A percentile compares a stretch with the other conserved stretches of the same genome.
These are phyloP conservation scores for Bovichtus diacanthus DNA, from an alignment of 2,797 vertebrate species.

Conservation along the genomic window DNA sequence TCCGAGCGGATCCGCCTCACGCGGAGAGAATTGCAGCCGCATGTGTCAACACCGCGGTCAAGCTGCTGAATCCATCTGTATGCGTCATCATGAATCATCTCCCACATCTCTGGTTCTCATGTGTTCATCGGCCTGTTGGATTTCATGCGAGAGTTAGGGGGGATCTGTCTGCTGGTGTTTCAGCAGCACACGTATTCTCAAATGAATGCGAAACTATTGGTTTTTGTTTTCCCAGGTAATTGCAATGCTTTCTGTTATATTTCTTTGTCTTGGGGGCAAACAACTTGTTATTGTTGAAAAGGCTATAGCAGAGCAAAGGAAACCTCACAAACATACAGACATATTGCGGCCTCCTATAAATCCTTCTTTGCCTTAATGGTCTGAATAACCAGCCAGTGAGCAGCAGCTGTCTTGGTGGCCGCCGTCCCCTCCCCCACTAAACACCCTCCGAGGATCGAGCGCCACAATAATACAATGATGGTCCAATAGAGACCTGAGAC, in stretches of 20 bases:
- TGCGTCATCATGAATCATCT: constrained; percentile 48
- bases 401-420: constrained; percentile 56
- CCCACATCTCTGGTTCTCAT: constrained; percentile 15
- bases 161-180: background rate
- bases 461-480: constrained; percentile 27
- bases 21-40: constrained; percentile 1
- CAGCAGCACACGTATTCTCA: constrained; percentile 6
- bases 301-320: constrained; percentile 6
- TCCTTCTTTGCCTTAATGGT: constrained; percentile 33
- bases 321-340: background rate
- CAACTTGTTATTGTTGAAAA: background rate
- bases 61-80: constrained; percentile 11
- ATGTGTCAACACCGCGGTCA: background rate
- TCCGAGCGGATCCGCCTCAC: background rate
- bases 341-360: constrained; percentile 27
- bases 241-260: background rate
- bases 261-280: constrained; percentile 21
- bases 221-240: constrained; percentile 7
- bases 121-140: constrained; percentile 2
- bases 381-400: constrained; percentile 47
- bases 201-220: constrained; percentile 6
- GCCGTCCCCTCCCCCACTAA: constrained; percentile 43
- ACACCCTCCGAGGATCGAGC: background rate
- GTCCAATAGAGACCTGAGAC: constrained; percentile 13
- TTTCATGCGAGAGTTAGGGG: background rate